These are phyloP conservation scores for Chloroceryle amazona DNA, from an alignment of 2,797 vertebrate species.

Conservation along the genomic window DNA sequence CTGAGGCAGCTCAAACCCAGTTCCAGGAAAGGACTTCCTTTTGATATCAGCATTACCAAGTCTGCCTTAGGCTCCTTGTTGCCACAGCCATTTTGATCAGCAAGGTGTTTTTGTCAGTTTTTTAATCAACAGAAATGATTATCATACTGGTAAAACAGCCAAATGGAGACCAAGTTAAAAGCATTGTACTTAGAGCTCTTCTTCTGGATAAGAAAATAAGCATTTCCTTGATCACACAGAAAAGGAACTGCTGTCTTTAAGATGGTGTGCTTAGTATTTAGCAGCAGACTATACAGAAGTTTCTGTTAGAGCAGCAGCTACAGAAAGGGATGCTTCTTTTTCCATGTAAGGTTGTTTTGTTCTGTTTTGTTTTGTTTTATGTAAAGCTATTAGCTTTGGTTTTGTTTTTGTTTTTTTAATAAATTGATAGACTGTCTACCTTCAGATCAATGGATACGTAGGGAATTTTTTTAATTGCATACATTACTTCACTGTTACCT, in stretches of 20 bases:
- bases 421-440: background rate
- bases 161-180: conserved; percentile 37
- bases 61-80: conserved; percentile 41
- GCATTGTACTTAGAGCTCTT: background rate
- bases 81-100: conserved; percentile 45
- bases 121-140: conserved; percentile 36
- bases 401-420: background rate
- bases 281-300: rapidly evolving
- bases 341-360: background rate
- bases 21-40: conserved; percentile 38
- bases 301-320: background rate
- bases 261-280: background rate
- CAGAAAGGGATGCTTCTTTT: background rate
- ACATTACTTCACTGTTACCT: background rate
- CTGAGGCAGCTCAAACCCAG: conserved; percentile 32
- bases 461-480: background rate
- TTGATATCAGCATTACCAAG: conserved; percentile 25
- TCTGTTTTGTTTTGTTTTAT: background rate
- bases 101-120: background rate
- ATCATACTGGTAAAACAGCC: background rate
- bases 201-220: background rate
- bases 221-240: background rate
- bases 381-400: background rate
- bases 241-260: background rate
- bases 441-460: background rate